Evolutionary conservation across 2,113 vertebrate genomes (phyloP), one percentile per base, ranked within the genome.

Genomic region (Syngnathoides biaculeatus): DNA sequence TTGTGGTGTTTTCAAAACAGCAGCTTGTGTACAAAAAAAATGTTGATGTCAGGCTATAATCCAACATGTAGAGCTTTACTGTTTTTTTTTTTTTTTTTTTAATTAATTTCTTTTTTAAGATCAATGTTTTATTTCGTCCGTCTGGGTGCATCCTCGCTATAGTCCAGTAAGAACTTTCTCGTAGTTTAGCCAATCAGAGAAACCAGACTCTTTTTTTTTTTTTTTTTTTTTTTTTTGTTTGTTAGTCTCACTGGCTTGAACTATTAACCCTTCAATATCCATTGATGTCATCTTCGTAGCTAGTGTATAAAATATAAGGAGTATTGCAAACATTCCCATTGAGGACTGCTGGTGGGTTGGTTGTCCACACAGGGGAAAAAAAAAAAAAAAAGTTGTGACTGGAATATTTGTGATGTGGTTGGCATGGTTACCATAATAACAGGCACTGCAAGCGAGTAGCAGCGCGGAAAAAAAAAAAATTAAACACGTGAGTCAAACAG

Each of bases 31-130:
- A 74, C 79, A 75, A 84, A 82, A 80, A 83, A 69, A 75, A 83
- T n/a, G 64, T 72, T 79, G 85, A 26, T 89, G 55, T 87, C 83
- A 87, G 87, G 80, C 76, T 78, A 79, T 85, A 70, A 80, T 42
- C 59, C 76, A 81, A 87, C 72, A 73, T 75, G 38, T 74, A 82
- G 70, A 80, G 77, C 42, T 77, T 67, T 72, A 74, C 64, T 62
- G 68, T 71, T 72, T 72, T 45, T 68, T 79, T 67, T 71, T 24
- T 69, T 27, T 17, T 72, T n/a, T n/a, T n/a, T n/a, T n/a, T n/a
- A n/a, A n/a, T n/a, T n/a, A n/a, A n/a, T n/a, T n/a, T n/a, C n/a
- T n/a, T n/a, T n/a, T n/a, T n/a, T n/a, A n/a, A 72, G 73, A 70
- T 38, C 52, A 59, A 73, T 67, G 14, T 27, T 4, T 45, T 71